Base-by-base conservation (phyloP, 2,888 invertebrate genomes). In the Onchidella celtica region DNA sequence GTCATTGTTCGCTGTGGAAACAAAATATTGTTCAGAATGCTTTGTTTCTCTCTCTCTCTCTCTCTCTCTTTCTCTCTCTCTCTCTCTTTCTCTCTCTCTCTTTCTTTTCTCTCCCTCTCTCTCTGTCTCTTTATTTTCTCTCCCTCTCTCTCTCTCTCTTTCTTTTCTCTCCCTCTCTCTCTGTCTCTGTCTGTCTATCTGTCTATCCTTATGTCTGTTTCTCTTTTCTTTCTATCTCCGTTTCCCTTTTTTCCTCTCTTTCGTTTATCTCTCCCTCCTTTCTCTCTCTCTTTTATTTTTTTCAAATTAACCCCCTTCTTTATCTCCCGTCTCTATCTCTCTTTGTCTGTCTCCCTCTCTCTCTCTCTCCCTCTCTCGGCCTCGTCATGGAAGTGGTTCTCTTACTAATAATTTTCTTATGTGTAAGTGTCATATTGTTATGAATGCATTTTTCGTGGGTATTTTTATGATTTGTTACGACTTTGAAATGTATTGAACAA, bases 281-380 rank as follows among this genome's bases (percentile, higher is more conserved):
- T 57, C n/a, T 68, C 11, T 40, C 78, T 47, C 47, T 78, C 69
- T 78, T 34, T 68, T 32, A 55, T 27, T 68, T 1, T 40, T 3
- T n/a, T n/a, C n/a, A n/a, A n/a, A n/a, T n/a, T n/a, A n/a, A n/a
- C n/a, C 34, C 6, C 66, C 55, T 55, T 6, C 55, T 68, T 68
- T 21, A 24, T 55, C 34, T n/a, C 14, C 57, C 27, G 2, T 55
- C 17, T 47, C 68, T 68, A 27, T 47, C 68, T 68, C 77, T 34
- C 24, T 29, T 14, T 11, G 11, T 68, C 57, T 29, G 11, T 29
- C 34, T 57, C 32, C 34, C 55, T 68, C 68, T 47, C 32, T 61
- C 40, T 55, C 27, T 3, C 17, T 34, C n/a, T n/a, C n/a, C n/a
- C n/a, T n/a, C n/a, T n/a, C n/a, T n/a, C n/a, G n/a, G n/a, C n/a